Percentiles rank a stretch among this genome's conserved stretches.
Conservation (phyloP, 2,797 vertebrate species). For the Eulemur coronatus region DNA sequence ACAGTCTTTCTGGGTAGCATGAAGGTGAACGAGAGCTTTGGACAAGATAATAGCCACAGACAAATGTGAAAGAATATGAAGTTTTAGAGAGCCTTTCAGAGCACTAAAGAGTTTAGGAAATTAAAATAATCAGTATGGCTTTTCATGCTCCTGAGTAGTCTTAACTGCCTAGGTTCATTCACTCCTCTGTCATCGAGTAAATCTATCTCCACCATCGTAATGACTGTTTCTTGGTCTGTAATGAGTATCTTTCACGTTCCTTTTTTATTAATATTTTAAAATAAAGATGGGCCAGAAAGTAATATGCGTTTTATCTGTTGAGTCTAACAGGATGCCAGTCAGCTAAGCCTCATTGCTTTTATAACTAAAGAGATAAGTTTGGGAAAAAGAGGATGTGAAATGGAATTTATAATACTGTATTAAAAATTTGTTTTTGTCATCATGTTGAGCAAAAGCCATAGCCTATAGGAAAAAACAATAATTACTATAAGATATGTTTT, state of each 20-base stretch:
- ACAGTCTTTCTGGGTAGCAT: constrained; percentile 69
- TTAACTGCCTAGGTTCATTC: constrained; percentile 59
- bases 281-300: constrained; percentile 38
- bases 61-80: constrained; percentile 77
- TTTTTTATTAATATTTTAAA: constrained; percentile 79
- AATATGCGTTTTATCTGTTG: constrained; percentile 31
- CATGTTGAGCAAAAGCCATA: neutral
- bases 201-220: constrained; percentile 9
- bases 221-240: neutral
- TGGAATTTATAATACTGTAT: constrained; percentile 30
- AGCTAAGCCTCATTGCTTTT: constrained; percentile 16
- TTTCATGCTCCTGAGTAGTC: constrained; percentile 61
- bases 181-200: constrained; percentile 41
- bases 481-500: neutral
- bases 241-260: constrained; percentile 52
- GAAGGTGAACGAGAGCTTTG: constrained; percentile 74
- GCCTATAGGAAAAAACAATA: neutral
- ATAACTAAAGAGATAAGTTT: constrained; percentile 44
- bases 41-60: constrained; percentile 80
- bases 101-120: constrained; percentile 83
- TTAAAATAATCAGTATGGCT: constrained; percentile 81
- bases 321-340: constrained; percentile 19
- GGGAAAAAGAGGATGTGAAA: neutral
- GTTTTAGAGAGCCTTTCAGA: constrained; percentile 77
- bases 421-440: constrained; percentile 37